phyloP scores from a whole-genome alignment of 2,113 vertebrate species.

The Chlamydotis undulata region DNA sequence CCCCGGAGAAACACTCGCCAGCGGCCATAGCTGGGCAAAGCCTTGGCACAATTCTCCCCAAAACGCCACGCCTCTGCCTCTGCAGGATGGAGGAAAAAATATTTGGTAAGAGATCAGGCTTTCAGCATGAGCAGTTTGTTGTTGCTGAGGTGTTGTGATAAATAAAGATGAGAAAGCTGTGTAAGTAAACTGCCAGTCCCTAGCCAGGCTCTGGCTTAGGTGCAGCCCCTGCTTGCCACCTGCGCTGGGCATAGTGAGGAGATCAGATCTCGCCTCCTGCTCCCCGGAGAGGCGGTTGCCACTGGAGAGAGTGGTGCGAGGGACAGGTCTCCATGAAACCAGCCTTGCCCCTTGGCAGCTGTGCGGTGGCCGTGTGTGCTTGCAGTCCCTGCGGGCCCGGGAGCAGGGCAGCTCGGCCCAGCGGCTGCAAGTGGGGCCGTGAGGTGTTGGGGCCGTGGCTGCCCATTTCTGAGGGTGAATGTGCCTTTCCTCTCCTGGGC shows the following conservation, averaged over 20 bases:
- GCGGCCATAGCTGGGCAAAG: neutral
- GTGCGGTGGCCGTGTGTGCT: fast-evolving
- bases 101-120: slow-evolving; percentile 11
- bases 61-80: neutral
- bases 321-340: neutral
- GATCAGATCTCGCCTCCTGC: neutral
- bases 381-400: neutral
- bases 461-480: fast-evolving
- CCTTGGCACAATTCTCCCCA: neutral
- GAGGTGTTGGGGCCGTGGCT: neutral
- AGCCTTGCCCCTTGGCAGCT: neutral
- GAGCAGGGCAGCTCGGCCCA: fast-evolving
- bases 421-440: fast-evolving
- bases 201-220: neutral
- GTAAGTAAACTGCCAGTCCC: neutral
- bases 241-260: fast-evolving
- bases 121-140: neutral
- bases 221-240: neutral
- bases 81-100: neutral
- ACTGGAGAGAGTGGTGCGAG: fast-evolving
- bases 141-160: neutral
- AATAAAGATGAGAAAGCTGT: neutral
- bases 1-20: fast-evolving
- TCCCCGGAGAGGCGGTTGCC: fast-evolving
- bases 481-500: neutral